A percentile compares a stretch with the other conserved stretches of the same genome.
phyloP scores from a whole-genome alignment of 2,797 vertebrate genomes.

The Acanthopagrus latus region DNA sequence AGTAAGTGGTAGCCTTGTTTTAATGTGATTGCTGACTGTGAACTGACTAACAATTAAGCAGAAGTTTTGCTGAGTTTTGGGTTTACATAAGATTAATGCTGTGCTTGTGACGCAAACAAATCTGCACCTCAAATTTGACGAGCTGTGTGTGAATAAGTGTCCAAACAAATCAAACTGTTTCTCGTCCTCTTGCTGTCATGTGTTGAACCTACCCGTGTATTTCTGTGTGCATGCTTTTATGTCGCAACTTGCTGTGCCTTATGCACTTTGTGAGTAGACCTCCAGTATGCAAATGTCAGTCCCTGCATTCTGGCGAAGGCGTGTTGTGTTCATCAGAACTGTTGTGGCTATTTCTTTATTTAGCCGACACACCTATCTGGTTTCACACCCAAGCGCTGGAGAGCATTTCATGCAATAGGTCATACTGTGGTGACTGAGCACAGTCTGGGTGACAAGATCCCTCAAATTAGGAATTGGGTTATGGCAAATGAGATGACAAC shows the following conservation, averaged over 20 bases:
- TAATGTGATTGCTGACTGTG: slow-evolving; percentile 9
- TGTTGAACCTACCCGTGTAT: slow-evolving; percentile 15
- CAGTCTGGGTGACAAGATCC: slow-evolving; percentile 64
- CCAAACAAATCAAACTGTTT: slow-evolving; percentile 21
- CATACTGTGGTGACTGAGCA: slow-evolving; percentile 78
- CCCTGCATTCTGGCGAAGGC: slow-evolving; percentile 67
- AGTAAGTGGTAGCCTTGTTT: background rate
- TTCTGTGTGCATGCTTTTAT: slow-evolving; percentile 41
- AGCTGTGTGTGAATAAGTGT: slow-evolving; percentile 12
- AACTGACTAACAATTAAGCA: background rate
- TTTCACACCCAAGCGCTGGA: slow-evolving; percentile 71
- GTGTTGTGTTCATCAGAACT: slow-evolving; percentile 77
- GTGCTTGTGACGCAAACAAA: background rate
- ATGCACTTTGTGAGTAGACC: slow-evolving; percentile 54
- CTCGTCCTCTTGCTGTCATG: slow-evolving; percentile 1
- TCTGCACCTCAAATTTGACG: background rate
- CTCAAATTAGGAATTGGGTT: slow-evolving; percentile 66
- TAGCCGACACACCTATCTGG: slow-evolving; percentile 76
- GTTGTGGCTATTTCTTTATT: slow-evolving; percentile 81
- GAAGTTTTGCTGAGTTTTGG: background rate
- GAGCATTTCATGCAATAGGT: slow-evolving; percentile 80
- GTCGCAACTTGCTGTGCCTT: slow-evolving; percentile 57
- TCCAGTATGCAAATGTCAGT: slow-evolving; percentile 75
- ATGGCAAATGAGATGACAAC: slow-evolving; percentile 62
- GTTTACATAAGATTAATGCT: background rate